These are phyloP conservation scores for Baccha elongata DNA, from an alignment of 2,888 invertebrate genomes.

Conservation along the genomic window DNA sequence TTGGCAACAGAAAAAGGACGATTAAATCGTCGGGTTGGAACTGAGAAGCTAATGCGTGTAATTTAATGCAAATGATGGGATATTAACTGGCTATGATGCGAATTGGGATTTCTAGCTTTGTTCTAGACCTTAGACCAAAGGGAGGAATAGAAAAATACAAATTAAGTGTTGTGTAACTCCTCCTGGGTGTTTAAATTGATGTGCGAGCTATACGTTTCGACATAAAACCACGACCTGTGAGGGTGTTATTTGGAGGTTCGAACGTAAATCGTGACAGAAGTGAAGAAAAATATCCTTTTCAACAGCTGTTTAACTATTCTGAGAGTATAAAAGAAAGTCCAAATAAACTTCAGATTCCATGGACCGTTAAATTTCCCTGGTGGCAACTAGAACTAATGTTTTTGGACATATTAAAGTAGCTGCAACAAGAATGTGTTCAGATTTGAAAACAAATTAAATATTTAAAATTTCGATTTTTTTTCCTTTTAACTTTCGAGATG, in stretches of 20 bases:
- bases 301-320: conserved; percentile 55
- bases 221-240: conserved; percentile 36
- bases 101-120: conserved; percentile 48
- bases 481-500: too few relatives aligned
- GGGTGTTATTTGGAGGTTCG: conserved; percentile 9
- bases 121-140: conserved; percentile 19
- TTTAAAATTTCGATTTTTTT: too few relatives aligned
- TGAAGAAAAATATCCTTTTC: conserved; percentile 23
- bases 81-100: conserved; percentile 67
- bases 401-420: not conserved
- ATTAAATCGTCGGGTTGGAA: conserved; percentile 49
- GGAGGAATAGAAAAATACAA: conserved; percentile 38
- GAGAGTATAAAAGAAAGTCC: conserved; percentile 28
- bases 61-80: conserved; percentile 73
- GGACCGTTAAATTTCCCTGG: conserved; percentile 71
- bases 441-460: too few relatives aligned
- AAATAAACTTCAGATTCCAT: conserved; percentile 64
- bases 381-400: conserved; percentile 15
- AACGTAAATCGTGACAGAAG: conserved; percentile 50
- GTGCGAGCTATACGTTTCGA: conserved; percentile 32
- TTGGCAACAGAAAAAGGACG: conserved; percentile 19
- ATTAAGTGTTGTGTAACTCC: conserved; percentile 61
- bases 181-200: conserved; percentile 42
- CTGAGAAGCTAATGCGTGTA: conserved; percentile 67
- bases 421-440: not conserved